phyloP scores from a whole-genome alignment of 2,888 invertebrate species.

The Andrena dorsata region DNA sequence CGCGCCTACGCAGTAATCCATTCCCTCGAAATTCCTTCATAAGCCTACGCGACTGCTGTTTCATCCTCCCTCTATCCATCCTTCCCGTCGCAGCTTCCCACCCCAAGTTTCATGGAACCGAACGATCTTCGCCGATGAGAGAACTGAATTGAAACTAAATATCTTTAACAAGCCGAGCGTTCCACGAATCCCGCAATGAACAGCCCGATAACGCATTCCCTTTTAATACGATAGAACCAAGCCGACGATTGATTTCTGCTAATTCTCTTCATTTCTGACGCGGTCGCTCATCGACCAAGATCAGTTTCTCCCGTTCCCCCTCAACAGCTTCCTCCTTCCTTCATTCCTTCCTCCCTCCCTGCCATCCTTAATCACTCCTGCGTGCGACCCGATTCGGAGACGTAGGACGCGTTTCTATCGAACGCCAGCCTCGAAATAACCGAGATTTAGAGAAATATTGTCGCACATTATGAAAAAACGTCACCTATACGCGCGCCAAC shows the following conservation, averaged over 20 bases:
- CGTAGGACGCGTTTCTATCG: constrained; percentile 60
- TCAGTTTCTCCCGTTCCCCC: not conserved
- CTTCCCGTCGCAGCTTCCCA: constrained; percentile 5
- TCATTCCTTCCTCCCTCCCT: constrained; percentile 14
- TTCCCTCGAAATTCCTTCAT: constrained; percentile 51
- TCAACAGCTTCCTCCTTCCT: constrained; percentile 20
- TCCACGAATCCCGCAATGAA: not conserved
- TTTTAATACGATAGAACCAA: not conserved
- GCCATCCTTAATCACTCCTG: constrained; percentile 6
- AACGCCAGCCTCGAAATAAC: constrained; percentile 73
- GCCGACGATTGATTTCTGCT: not conserved
- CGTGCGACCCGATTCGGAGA: constrained; percentile 31
- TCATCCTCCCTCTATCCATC: constrained; percentile 9
- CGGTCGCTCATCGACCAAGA: constrained; percentile 53
- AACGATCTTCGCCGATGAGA: constrained; percentile 21
- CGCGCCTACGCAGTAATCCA: constrained; percentile 62
- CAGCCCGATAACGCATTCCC: constrained; percentile 1
- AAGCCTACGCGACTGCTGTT: constrained; percentile 36
- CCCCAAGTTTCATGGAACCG: constrained; percentile 1
- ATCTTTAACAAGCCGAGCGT: constrained; percentile 12
- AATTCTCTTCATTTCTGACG: not conserved
- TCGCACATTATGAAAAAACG: constrained; percentile 83
- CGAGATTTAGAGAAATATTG: constrained; percentile 82
- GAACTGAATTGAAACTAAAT: constrained; percentile 11
- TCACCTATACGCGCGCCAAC: constrained; percentile 79